These are phyloP conservation scores for Tipula helvola DNA, from an alignment of 2,888 invertebrate genomes.

Conservation along the genomic window DNA sequence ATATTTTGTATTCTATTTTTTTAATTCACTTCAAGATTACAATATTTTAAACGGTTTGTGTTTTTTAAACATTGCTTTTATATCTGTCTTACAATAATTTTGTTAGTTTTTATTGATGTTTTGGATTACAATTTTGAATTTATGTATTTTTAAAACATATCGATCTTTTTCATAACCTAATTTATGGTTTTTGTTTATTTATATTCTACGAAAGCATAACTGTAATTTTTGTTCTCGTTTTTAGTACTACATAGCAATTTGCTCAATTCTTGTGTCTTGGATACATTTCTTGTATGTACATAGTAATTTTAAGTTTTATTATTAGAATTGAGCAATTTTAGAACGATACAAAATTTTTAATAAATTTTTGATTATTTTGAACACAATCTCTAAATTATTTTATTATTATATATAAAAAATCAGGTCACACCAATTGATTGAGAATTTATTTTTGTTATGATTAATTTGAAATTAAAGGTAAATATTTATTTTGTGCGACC, in stretches of 20 bases:
- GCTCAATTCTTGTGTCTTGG: not conserved
- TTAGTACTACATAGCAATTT: not conserved
- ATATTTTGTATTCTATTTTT: not conserved
- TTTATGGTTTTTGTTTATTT: not conserved
- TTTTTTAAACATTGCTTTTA: not conserved
- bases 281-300: not conserved
- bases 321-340: not conserved
- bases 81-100: not conserved
- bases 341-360: not conserved
- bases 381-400: not conserved
- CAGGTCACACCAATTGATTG: slow-evolving; percentile 4
- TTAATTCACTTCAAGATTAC: not conserved
- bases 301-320: not conserved
- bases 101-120: not conserved
- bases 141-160: not conserved
- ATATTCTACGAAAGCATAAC: not conserved
- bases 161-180: not conserved
- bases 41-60: not conserved
- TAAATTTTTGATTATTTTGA: not conserved
- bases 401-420: not conserved
- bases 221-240: not conserved
- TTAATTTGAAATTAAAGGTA: not conserved
- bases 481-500: not conserved
- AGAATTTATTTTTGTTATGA: not conserved
- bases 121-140: not conserved